phyloP scores from a whole-genome alignment of 2,888 invertebrate species.

The Rugalucina vietnamica region DNA sequence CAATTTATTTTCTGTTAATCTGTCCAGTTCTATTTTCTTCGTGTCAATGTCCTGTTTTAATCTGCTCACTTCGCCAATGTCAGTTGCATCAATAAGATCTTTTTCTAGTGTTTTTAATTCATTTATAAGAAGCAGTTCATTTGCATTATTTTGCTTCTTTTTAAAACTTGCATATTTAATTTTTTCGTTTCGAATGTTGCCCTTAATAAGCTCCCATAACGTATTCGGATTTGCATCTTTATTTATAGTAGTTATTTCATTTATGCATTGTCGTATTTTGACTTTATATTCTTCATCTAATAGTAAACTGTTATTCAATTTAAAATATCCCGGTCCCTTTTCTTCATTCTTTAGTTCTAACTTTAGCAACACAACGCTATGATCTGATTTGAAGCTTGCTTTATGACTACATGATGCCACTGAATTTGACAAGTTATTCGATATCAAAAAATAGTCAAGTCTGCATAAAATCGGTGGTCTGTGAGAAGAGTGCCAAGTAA shows the following conservation, averaged over 20 bases:
- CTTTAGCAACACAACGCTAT: background rate
- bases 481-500: background rate
- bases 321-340: background rate
- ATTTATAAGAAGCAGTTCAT: background rate
- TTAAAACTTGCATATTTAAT: no score
- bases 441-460: background rate
- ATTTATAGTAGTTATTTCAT: background rate
- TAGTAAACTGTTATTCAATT: background rate
- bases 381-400: constrained; percentile 1
- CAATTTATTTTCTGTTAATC: background rate
- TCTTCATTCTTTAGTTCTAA: background rate
- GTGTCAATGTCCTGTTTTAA: background rate
- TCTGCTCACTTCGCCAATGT: background rate
- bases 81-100: background rate
- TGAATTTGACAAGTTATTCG: background rate
- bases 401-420: background rate
- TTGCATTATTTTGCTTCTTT: no score
- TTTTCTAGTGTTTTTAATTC: background rate
- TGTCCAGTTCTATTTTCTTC: background rate
- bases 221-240: background rate
- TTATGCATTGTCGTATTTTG: background rate
- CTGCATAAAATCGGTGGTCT: background rate
- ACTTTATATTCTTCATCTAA: background rate
- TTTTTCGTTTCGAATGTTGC: background rate
- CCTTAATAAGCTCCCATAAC: background rate